These are phyloP conservation scores for Tenualosa thibaudeaui DNA, from an alignment of 2,797 vertebrate species.

Conservation along the genomic window DNA sequence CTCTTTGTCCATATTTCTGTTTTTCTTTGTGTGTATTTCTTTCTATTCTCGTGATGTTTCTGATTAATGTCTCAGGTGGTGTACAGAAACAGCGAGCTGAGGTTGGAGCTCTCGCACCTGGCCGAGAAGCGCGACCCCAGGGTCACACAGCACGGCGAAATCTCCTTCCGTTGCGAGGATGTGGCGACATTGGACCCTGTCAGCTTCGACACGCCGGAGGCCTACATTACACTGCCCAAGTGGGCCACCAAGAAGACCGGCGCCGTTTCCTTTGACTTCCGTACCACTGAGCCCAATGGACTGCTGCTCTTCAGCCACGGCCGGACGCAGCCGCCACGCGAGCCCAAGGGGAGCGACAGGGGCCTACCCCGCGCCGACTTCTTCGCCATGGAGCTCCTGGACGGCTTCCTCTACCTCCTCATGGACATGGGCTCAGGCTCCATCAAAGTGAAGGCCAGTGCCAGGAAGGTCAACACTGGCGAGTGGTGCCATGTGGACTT, in stretches of 20 bases:
- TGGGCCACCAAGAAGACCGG: conserved; percentile 89
- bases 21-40: conserved; percentile 8
- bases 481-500: conserved; percentile 96
- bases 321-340: conserved; percentile 66
- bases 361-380: conserved; percentile 79
- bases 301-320: conserved; percentile 90
- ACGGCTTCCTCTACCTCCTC: conserved; percentile 87
- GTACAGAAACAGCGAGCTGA: conserved; percentile 97
- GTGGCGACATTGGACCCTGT: conserved; percentile 89
- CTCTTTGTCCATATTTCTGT: neutral
- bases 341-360: conserved; percentile 55
- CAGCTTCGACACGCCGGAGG: conserved; percentile 83
- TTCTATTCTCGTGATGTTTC: neutral
- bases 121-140: conserved; percentile 86
- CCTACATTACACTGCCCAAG: conserved; percentile 83
- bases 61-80: conserved; percentile 78
- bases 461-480: conserved; percentile 85
- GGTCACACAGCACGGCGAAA: conserved; percentile 88
- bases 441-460: conserved; percentile 85
- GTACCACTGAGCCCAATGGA: conserved; percentile 87
- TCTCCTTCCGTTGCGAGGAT: conserved; percentile 88
- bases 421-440: conserved; percentile 93
- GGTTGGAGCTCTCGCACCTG: conserved; percentile 89
- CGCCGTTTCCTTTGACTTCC: conserved; percentile 92
- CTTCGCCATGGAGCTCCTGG: conserved; percentile 89